Base-by-base conservation (phyloP, 2,113 vertebrate genomes). In the Strix uralensis region DNA sequence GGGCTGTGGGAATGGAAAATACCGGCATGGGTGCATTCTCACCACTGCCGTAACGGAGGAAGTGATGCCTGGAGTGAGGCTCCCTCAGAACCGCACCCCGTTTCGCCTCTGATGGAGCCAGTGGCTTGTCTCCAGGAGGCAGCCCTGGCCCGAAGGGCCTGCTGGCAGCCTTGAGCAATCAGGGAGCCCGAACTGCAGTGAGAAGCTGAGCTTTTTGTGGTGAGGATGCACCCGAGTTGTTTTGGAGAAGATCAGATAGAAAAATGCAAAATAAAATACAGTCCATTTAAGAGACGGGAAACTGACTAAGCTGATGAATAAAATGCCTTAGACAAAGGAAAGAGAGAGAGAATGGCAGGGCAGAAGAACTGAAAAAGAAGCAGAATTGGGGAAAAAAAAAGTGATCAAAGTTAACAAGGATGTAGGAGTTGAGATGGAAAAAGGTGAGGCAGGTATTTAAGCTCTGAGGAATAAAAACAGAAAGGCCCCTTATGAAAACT, bases 1-100 rank as follows among this genome's bases (percentile, higher is more conserved):
- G 73, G 44, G 49, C 78, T 87, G n/a, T 20, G 82, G 92, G 85
- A 91, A 93, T 85, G 87, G 92, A 91, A 97, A 90, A 90, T 49
- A 51, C 5, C 15, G 11, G 81, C 70, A n/a, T 0, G 26, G 79
- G 15, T 67, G 61, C 40, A 23, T 65, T 82, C 81, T 89, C 65
- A 65, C 5, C 55, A 3, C 51, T 79, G 84, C 78, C 0, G 0
- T 58, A 44, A 52, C 5, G 14, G 87, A 88, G 92, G 92, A 96
- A 96, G 81, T 61, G 87, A 90, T 79, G 95, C 65, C 47, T 79
- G 81, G 34, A 85, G 74, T 25, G 77, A 85, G 69, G 25, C 70
- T 80, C 65, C 57, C 65, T 69, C 13, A 3, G 65, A 92, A 57
- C 84, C 19, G 0, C 52, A 49, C 87, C 90, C 89, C 0, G 0